phyloP scores from a whole-genome alignment of 2,797 vertebrate genomes.

The Lutjanus argentimaculatus region DNA sequence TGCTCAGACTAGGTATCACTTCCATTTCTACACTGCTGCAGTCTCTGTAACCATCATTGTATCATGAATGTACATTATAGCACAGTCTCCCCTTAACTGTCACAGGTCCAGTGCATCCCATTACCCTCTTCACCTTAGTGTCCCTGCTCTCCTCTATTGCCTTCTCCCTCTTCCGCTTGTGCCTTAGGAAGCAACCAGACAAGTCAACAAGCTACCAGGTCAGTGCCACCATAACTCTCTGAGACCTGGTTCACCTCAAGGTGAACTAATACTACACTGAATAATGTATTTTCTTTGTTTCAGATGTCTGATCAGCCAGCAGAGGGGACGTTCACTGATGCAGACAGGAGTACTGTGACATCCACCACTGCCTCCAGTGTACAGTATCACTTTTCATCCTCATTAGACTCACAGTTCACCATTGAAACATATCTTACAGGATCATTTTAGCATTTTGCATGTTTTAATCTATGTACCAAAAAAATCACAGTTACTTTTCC shows the following conservation, averaged over 20 bases:
- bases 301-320: slow-evolving; percentile 92
- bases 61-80: not conserved
- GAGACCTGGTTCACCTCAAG: not conserved
- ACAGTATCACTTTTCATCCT: slow-evolving; percentile 44
- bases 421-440: not conserved
- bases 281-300: slow-evolving; percentile 42
- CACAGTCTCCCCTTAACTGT: not conserved
- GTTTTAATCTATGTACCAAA: not conserved
- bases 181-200: slow-evolving; percentile 90
- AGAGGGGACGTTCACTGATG: slow-evolving; percentile 87
- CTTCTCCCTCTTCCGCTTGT: slow-evolving; percentile 89
- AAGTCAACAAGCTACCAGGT: slow-evolving; percentile 92
- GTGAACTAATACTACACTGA: not conserved
- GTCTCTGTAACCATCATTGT: not conserved
- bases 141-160: slow-evolving; percentile 88
- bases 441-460: not conserved
- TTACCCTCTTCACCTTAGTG: slow-evolving; percentile 92
- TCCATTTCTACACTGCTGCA: not conserved
- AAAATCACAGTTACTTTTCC: not conserved
- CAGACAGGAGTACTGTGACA: slow-evolving; percentile 91
- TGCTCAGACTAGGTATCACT: slow-evolving; percentile 91
- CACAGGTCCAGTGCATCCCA: slow-evolving; percentile 89
- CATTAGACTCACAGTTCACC: not conserved
- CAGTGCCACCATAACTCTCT: slow-evolving; percentile 41
- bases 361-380: slow-evolving; percentile 93